Percentiles rank a stretch among this genome's conserved stretches.
Evolutionary conservation across 2,113 vertebrate species (phyloP).

Genomic region (Gopherus evgoodei): DNA sequence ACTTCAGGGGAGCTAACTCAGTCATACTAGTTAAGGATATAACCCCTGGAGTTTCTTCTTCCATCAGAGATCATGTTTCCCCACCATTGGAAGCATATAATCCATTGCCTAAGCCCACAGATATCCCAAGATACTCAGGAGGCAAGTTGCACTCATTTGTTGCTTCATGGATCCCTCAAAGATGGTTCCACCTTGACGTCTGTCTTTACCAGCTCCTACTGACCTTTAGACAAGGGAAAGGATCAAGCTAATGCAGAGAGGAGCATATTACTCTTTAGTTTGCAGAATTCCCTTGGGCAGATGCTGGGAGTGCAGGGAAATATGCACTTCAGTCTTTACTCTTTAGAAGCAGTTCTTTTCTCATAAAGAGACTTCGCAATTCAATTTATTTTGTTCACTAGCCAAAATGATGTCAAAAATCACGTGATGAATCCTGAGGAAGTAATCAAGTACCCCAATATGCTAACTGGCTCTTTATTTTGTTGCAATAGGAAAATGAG

Average conservation of each 20-base stretch:
- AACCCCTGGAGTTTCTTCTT: background rate
- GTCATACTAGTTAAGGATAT: background rate
- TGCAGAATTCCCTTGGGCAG: background rate
- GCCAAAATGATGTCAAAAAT: constrained; percentile 19
- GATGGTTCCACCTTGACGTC: background rate
- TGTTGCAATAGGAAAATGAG: constrained; percentile 46
- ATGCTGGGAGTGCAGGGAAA: background rate
- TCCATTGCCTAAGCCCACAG: background rate
- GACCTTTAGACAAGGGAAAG: background rate
- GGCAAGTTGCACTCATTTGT: background rate
- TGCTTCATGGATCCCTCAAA: background rate
- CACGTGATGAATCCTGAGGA: constrained; percentile 40
- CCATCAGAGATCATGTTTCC: background rate
- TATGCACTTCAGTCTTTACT: background rate
- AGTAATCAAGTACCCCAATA: background rate
- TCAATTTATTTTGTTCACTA: constrained; percentile 2
- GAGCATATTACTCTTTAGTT: background rate
- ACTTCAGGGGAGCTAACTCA: background rate
- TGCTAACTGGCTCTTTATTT: constrained; percentile 31
- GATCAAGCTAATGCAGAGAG: background rate
- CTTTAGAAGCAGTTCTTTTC: background rate
- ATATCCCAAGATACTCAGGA: background rate
- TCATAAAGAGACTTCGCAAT: background rate
- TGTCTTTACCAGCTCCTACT: background rate
- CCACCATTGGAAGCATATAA: background rate